Evolutionary conservation across 1,140 invertebrate genomes (phyloP).

Genomic region (Drosophila oshimai): DNA sequence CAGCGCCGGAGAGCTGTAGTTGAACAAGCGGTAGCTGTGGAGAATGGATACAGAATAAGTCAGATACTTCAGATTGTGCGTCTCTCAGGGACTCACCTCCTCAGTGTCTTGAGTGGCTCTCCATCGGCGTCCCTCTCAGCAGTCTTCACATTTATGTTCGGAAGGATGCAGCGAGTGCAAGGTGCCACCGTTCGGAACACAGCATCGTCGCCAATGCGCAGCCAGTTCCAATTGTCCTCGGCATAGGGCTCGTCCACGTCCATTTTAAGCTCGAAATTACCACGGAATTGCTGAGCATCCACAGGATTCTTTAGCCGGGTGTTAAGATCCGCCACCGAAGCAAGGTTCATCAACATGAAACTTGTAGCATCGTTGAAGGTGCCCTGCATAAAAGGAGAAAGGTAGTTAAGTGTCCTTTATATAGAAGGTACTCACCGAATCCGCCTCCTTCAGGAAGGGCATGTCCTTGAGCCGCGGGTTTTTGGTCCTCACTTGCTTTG

Average conservation of each 20-base stretch:
- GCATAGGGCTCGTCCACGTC: slow-evolving; percentile 82
- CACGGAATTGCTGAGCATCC: slow-evolving; percentile 84
- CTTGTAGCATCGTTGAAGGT: slow-evolving; percentile 83
- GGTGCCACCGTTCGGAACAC: slow-evolving; percentile 82
- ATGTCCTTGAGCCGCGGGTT: slow-evolving; percentile 46
- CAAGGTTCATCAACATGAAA: slow-evolving; percentile 83
- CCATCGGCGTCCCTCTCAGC: slow-evolving; percentile 83
- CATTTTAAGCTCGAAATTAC: slow-evolving; percentile 84
- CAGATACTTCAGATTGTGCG: background rate
- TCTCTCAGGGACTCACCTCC: slow-evolving; percentile 47
- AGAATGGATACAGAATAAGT: background rate
- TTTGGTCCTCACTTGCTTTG: slow-evolving; percentile 69
- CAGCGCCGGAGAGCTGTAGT: slow-evolving; percentile 65
- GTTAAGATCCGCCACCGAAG: slow-evolving; percentile 84
- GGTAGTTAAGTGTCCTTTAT: too few relatives aligned
- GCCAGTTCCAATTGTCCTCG: slow-evolving; percentile 83
- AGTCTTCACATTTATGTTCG: slow-evolving; percentile 85
- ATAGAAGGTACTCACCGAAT: slow-evolving; percentile 54
- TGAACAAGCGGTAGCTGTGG: slow-evolving; percentile 67
- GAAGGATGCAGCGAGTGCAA: slow-evolving; percentile 84
- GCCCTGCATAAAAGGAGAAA: slow-evolving; percentile 77
- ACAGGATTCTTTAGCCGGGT: slow-evolving; percentile 78
- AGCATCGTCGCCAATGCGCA: slow-evolving; percentile 81
- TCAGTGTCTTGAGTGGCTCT: slow-evolving; percentile 85
- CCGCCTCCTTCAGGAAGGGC: slow-evolving; percentile 56